Evolutionary conservation across 2,888 invertebrate genomes (phyloP).

Genomic region (Eupeodes latifasciatus): DNA sequence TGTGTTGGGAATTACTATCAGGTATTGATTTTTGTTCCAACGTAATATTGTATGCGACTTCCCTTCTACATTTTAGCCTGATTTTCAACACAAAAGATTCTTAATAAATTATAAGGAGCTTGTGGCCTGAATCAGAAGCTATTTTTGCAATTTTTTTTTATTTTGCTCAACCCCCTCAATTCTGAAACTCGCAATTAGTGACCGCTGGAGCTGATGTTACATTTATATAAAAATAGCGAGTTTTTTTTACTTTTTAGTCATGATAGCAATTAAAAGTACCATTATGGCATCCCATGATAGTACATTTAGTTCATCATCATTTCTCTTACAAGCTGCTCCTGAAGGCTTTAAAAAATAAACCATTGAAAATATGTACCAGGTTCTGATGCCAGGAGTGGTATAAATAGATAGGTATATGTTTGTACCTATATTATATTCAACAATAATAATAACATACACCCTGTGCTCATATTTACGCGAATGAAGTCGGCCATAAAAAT

Average conservation of each 20-base stretch:
- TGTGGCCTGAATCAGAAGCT: conserved; percentile 19
- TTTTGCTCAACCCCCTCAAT: not conserved
- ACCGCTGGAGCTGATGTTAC: conserved; percentile 34
- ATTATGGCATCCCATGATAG: conserved; percentile 31
- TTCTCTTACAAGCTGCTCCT: conserved; percentile 22
- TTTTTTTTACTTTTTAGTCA: conserved; percentile 3
- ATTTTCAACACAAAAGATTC: conserved; percentile 26
- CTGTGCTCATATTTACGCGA: conserved; percentile 56
- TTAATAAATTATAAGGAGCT: conserved; percentile 10
- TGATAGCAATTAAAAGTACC: conserved; percentile 34
- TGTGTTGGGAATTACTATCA: not conserved
- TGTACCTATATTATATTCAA: conserved; percentile 20
- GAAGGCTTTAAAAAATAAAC: conserved; percentile 6
- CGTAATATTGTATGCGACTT: not conserved
- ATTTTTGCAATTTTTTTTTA: not conserved
- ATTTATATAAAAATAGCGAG: not conserved
- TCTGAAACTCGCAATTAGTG: conserved; percentile 39
- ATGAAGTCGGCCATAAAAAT: conserved; percentile 55
- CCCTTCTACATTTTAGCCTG: conserved; percentile 11
- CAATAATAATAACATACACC: conserved; percentile 50
- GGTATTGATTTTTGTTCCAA: conserved; percentile 20
- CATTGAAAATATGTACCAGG: not conserved
- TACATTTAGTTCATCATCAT: conserved; percentile 29
- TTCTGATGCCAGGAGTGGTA: not conserved
- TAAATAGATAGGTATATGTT: not conserved